A percentile compares a stretch with the other conserved stretches of the same genome.
phyloP scores from a whole-genome alignment of 1,140 invertebrate genomes.

The Listronotus bonariensis region DNA sequence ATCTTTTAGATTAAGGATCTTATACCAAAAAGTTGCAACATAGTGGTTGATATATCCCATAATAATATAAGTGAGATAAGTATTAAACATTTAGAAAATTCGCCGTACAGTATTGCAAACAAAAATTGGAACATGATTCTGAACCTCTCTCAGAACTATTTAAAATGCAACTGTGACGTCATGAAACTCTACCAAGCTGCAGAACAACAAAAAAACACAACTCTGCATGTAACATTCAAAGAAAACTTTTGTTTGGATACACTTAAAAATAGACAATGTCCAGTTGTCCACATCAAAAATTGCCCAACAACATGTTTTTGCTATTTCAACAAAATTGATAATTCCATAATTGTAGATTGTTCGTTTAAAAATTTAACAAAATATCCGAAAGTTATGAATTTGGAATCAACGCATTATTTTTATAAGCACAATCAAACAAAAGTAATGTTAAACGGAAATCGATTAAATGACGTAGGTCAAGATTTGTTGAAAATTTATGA shows the following conservation, averaged over 20 bases:
- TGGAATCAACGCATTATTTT: background rate
- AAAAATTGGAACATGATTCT: conserved; percentile 18
- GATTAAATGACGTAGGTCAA: conserved; percentile 20
- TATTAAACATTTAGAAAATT: conserved; percentile 3
- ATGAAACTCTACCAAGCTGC: conserved; percentile 1
- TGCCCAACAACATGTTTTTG: conserved; percentile 38
- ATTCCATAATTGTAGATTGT: conserved; percentile 32
- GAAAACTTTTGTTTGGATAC: conserved; percentile 15
- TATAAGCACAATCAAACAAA: conserved; percentile 8
- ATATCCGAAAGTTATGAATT: conserved; percentile 18
- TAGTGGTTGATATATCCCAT: conserved; percentile 34
- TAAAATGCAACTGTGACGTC: conserved; percentile 17
- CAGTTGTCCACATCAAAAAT: conserved; percentile 11
- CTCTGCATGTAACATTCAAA: conserved; percentile 15
- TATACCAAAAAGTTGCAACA: background rate
- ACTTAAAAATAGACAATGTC: background rate
- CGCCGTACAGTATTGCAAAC: conserved; percentile 5
- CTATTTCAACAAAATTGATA: conserved; percentile 15
- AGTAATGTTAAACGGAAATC: background rate
- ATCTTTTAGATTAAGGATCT: conserved; percentile 8
- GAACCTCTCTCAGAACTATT: conserved; percentile 10
- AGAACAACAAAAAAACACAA: background rate
- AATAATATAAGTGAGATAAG: conserved; percentile 16
- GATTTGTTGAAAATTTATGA: conserved; percentile 23
- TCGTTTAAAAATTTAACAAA: conserved; percentile 14